A percentile compares a stretch with the other conserved stretches of the same genome.
Conservation (phyloP, 2,113 vertebrate species). For the Zosterops japonicus region DNA sequence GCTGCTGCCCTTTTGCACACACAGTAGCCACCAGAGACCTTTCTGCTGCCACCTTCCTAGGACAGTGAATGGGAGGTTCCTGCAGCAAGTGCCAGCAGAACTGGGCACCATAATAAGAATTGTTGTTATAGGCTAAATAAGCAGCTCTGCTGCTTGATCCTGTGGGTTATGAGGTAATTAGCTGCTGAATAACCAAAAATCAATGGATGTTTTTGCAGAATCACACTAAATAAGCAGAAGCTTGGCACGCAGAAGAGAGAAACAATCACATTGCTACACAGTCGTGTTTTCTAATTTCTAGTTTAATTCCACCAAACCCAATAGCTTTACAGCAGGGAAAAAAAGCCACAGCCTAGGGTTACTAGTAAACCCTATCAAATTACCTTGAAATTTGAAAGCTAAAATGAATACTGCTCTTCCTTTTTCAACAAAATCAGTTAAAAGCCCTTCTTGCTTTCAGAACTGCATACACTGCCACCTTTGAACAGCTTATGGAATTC, state of each 20-base stretch:
- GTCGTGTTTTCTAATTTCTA: background rate
- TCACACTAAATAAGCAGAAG: conserved; percentile 11
- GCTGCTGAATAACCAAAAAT: conserved; percentile 36
- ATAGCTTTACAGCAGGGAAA: background rate
- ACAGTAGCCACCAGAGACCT: background rate
- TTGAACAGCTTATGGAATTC: background rate
- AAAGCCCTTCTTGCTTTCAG: background rate
- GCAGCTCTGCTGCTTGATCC: conserved; percentile 5
- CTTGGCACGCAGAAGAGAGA: background rate
- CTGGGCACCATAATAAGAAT: background rate
- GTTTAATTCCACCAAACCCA: conserved; percentile 11
- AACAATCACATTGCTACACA: background rate
- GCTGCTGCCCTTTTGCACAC: background rate
- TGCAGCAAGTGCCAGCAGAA: background rate
- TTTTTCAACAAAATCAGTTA: background rate
- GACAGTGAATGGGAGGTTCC: background rate
- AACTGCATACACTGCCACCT: background rate
- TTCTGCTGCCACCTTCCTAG: background rate
- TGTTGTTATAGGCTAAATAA: background rate
- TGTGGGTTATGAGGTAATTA: conserved; percentile 32
- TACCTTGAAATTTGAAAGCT: conserved; percentile 8
- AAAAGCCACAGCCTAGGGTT: background rate
- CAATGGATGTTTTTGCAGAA: conserved; percentile 32
- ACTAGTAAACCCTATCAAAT: background rate
- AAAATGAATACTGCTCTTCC: background rate